Base-by-base conservation (phyloP, 2,888 invertebrate genomes). In the Danaus chrysippus region DNA sequence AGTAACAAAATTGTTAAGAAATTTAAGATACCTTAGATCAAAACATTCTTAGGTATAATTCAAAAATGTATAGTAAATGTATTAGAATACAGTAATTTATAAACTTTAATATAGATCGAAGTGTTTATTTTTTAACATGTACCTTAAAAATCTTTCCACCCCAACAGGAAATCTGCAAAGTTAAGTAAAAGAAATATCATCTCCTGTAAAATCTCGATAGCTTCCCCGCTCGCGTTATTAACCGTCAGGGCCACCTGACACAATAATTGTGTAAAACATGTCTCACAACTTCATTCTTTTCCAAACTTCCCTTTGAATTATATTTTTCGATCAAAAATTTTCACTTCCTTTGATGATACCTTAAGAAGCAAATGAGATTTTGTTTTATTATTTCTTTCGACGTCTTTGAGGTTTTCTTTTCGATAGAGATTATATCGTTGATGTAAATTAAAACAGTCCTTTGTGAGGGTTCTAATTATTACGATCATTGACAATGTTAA, bases 281-380 rank as follows among this genome's bases (percentile, higher is more conserved):
- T 73, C 76, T 75, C 71, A 69, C 10, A 79, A 81, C 73, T 80
- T 79, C 76, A 80, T 81, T 81, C 76, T 81, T 80, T 71, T 76
- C 72, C 73, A 74, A 82, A 77, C 70, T 73, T 74, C 77, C 73
- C 84, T 88, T 88, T 87, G 85, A 87, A 82, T 83, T 81, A 77
- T 75, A 76, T 79, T 81, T n/a, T 84, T 82, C 82, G 84, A 87
- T 87, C 86, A 86, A 83, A 83, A 66, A 79, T 80, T 82, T 79
- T 76, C 71, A 74, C 55, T 62, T 72, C 76, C 81, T 85, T 86
- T 86, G 86, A 85, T 76, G 76, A 70, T 68, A 61, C 69, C 70
- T 69, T 71, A 82, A 79, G 79, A 66, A 76, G 77, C 75, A 83
- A 87, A 86, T 83, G 81, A 83, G 68, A 85, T 83, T 86, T 86